Percentiles rank a stretch among this genome's conserved stretches.
Evolutionary conservation across 2,113 vertebrate species (phyloP).

Genomic region (Rhinichthys klamathensis): DNA sequence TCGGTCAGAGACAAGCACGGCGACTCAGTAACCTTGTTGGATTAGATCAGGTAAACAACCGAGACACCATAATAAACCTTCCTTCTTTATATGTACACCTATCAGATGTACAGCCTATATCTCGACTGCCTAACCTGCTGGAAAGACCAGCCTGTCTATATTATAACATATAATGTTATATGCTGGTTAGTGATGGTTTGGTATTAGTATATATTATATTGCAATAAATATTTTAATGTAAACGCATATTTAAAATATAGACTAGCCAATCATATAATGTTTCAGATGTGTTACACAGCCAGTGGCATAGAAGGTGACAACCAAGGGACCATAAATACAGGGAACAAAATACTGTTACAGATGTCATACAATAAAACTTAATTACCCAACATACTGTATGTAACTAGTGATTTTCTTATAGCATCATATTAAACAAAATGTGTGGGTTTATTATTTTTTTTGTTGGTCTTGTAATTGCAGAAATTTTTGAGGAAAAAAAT

Average conservation of each 20-base stretch:
- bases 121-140: background rate
- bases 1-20: slow-evolving; percentile 56
- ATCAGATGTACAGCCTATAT: background rate
- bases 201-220: background rate
- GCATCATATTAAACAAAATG: background rate
- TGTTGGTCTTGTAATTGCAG: slow-evolving; percentile 46
- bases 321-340: background rate
- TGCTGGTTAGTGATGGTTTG: background rate
- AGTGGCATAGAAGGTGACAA: background rate
- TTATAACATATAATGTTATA: too few species aligned
- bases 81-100: background rate
- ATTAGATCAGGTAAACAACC: slow-evolving; percentile 72
- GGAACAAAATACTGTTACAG: background rate
- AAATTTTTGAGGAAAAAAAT: slow-evolving; percentile 73
- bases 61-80: background rate
- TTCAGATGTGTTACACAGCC: too few species aligned
- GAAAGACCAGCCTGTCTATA: background rate
- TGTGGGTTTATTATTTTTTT: background rate
- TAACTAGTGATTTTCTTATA: background rate
- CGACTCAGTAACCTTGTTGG: slow-evolving; percentile 75
- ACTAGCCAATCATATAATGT: too few species aligned
- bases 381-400: background rate
- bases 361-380: background rate
- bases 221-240: background rate
- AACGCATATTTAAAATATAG: background rate